phyloP scores from a whole-genome alignment of 2,113 vertebrate species.

The Pseudorhombus dupliciocellatus region DNA sequence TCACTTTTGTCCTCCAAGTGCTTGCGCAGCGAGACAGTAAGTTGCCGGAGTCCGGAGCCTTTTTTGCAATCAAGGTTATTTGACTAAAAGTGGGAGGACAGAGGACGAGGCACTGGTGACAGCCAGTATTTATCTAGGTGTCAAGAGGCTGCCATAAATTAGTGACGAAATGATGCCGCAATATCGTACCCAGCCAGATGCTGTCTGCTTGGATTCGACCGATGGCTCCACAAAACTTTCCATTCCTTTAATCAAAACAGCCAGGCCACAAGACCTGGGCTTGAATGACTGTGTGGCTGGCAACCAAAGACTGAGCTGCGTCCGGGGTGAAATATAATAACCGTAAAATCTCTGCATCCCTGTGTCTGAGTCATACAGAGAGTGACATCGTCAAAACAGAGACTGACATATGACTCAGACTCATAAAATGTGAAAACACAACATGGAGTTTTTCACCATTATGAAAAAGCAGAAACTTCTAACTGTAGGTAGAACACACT shows the following conservation, averaged over 20 bases:
- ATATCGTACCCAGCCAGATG: constrained; percentile 78
- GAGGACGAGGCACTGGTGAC: constrained; percentile 68
- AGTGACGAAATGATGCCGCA: constrained; percentile 76
- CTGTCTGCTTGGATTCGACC: constrained; percentile 67
- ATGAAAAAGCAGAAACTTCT: not conserved
- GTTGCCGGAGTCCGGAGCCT: constrained; percentile 45
- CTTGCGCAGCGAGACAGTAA: constrained; percentile 29
- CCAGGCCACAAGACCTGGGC: constrained; percentile 19
- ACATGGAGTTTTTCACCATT: not conserved
- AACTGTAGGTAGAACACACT: not conserved
- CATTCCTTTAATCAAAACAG: constrained; percentile 78
- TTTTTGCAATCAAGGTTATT: constrained; percentile 75
- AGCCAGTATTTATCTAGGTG: constrained; percentile 79
- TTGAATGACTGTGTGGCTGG: constrained; percentile 26
- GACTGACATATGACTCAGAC: not conserved
- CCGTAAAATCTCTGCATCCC: not conserved
- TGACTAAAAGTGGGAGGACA: constrained; percentile 73
- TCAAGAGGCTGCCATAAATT: constrained; percentile 78
- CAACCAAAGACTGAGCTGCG: constrained; percentile 5
- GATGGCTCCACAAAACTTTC: constrained; percentile 57
- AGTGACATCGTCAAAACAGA: constrained; percentile 10
- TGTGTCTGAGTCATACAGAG: not conserved
- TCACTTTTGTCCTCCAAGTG: constrained; percentile 50
- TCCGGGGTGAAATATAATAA: constrained; percentile 9
- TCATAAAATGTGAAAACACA: not conserved